Conservation (phyloP, 2,113 vertebrate species). For the Merops nubicus region DNA sequence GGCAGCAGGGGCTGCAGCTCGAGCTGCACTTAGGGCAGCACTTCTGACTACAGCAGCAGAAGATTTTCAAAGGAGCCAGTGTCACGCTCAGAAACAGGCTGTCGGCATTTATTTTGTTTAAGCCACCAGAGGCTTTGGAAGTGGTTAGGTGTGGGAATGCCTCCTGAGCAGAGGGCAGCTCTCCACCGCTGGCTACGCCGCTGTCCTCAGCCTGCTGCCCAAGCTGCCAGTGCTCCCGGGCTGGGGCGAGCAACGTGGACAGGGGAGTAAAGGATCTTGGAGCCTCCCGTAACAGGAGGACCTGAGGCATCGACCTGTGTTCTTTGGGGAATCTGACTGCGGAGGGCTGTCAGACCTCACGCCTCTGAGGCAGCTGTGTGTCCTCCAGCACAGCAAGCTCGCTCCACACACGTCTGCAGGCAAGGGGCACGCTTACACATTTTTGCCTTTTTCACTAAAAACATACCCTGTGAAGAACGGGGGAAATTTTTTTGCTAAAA, state of each 20-base stretch:
- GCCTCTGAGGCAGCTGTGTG: not conserved
- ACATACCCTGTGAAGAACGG: not conserved
- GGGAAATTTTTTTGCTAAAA: not conserved
- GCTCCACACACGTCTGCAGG: not conserved
- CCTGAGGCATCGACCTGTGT: not conserved
- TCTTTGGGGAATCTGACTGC: not conserved
- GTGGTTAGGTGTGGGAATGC: not conserved
- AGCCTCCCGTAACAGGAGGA: not conserved
- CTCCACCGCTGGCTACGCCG: rapidly evolving
- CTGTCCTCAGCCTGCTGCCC: rapidly evolving
- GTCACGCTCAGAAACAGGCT: rapidly evolving
- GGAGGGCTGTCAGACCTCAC: not conserved
- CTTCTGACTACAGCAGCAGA: not conserved
- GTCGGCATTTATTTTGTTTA: not conserved
- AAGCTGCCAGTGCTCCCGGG: not conserved
- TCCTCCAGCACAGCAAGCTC: not conserved
- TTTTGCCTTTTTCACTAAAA: not conserved
- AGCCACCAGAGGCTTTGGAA: not conserved
- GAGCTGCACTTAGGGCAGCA: not conserved
- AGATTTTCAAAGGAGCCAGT: not conserved
- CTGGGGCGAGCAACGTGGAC: rapidly evolving
- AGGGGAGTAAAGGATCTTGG: not conserved
- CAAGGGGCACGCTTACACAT: not conserved
- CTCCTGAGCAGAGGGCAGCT: not conserved
- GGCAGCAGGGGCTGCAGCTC: rapidly evolving